A percentile compares a stretch with the other conserved stretches of the same genome.
Conservation (phyloP, 2,888 invertebrate species). For the Patella pellucida region DNA sequence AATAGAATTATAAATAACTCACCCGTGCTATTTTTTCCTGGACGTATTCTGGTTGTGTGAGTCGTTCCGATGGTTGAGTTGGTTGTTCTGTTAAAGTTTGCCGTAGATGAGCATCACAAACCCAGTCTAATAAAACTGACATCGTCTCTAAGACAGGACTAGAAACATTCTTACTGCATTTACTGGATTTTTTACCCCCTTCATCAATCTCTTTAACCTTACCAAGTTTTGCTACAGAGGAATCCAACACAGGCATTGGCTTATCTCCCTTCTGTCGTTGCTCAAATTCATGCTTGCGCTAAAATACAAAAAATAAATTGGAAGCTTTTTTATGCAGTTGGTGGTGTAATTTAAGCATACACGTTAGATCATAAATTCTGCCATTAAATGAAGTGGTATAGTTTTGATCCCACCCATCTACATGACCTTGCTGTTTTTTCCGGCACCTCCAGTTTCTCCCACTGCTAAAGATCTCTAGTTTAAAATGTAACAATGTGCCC, state of each 20-base stretch:
- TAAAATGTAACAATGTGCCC: no score
- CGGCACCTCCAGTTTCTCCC: no score
- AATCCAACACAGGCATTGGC: conserved; percentile 28
- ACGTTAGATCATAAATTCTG: no score
- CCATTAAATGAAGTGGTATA: no score
- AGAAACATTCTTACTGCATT: not conserved
- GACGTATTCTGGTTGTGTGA: conserved; percentile 51
- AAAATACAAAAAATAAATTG: not conserved
- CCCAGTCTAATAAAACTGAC: conserved; percentile 63
- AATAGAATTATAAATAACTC: conserved; percentile 8
- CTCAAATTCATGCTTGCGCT: conserved; percentile 62
- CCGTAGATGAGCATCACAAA: conserved; percentile 63
- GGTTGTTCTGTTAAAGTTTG: conserved; percentile 60
- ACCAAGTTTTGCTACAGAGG: conserved; percentile 39
- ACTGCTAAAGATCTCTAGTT: no score
- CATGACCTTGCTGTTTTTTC: no score
- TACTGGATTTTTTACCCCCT: not conserved
- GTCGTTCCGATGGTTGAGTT: conserved; percentile 55
- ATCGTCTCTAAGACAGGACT: conserved; percentile 56
- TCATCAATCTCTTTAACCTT: conserved; percentile 23
- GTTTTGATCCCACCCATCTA: no score
- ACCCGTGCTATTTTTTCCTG: conserved; percentile 66
- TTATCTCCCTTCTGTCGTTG: conserved; percentile 55
- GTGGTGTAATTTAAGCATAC: no score
- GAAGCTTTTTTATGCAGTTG: no score